A percentile compares a stretch with the other conserved stretches of the same genome.
phyloP scores from a whole-genome alignment of 2,113 vertebrate genomes.

The Scophthalmus maximus region DNA sequence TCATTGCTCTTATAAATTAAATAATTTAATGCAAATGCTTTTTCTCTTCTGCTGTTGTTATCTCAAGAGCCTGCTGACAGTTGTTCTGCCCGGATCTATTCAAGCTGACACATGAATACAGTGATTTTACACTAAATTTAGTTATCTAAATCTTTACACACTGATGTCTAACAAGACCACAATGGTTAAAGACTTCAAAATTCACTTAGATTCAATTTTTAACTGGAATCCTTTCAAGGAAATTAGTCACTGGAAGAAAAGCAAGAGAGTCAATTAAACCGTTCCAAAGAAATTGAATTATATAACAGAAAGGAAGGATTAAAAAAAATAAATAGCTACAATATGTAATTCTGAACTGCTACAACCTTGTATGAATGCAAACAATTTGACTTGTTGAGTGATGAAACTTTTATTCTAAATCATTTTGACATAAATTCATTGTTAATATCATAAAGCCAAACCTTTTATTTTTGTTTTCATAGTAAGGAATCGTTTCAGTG shows the following conservation, averaged over 20 bases:
- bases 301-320: neutral
- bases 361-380: neutral
- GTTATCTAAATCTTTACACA: too few species aligned
- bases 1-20: conserved; percentile 1
- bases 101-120: too few species aligned
- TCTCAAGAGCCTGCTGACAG: neutral
- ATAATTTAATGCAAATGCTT: neutral
- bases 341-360: neutral
- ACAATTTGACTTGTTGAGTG: too few species aligned
- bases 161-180: too few species aligned
- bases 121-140: too few species aligned
- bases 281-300: too few species aligned
- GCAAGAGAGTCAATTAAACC: neutral
- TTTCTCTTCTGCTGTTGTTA: neutral
- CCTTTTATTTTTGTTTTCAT: too few species aligned
- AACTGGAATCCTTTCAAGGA: too few species aligned
- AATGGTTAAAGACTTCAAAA: too few species aligned
- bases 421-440: neutral
- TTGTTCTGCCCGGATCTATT: conserved; percentile 16
- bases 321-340: neutral
- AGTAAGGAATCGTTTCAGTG: too few species aligned
- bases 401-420: neutral
- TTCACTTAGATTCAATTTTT: too few species aligned
- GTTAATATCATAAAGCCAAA: too few species aligned
- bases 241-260: neutral